phyloP scores from a whole-genome alignment of 2,113 vertebrate genomes.

The Stegostoma tigrinum region DNA sequence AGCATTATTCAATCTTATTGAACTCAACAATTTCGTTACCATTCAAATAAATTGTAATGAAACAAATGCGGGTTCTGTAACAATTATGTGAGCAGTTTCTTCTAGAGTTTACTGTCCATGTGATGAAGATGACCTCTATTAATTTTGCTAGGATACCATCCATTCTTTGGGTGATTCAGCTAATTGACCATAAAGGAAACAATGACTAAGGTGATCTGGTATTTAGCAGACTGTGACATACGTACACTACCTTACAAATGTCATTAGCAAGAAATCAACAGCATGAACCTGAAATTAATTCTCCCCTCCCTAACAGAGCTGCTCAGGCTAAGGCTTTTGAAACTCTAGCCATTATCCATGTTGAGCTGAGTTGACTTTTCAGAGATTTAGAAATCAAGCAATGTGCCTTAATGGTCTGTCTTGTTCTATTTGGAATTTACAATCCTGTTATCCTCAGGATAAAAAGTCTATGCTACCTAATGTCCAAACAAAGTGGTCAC shows the following conservation, averaged over 20 bases:
- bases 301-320: not conserved
- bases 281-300: not conserved
- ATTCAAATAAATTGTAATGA: not conserved
- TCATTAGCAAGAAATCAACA: not conserved
- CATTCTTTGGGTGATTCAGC: not conserved
- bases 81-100: no score
- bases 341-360: not conserved
- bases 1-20: not conserved
- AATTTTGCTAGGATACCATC: not conserved
- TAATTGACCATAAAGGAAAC: not conserved
- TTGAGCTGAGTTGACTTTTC: not conserved
- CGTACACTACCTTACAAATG: not conserved
- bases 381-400: not conserved
- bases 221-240: no score
- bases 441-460: not conserved
- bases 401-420: not conserved
- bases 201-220: not conserved
- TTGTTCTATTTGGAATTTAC: not conserved
- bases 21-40: not conserved
- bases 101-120: not conserved
- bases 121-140: not conserved
- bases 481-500: not conserved
- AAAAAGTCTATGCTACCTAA: not conserved
- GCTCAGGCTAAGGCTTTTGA: not conserved
- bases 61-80: not conserved